These are phyloP conservation scores for Sebastes ruberrimus DNA, from an alignment of 2,797 vertebrate species.

Conservation along the genomic window DNA sequence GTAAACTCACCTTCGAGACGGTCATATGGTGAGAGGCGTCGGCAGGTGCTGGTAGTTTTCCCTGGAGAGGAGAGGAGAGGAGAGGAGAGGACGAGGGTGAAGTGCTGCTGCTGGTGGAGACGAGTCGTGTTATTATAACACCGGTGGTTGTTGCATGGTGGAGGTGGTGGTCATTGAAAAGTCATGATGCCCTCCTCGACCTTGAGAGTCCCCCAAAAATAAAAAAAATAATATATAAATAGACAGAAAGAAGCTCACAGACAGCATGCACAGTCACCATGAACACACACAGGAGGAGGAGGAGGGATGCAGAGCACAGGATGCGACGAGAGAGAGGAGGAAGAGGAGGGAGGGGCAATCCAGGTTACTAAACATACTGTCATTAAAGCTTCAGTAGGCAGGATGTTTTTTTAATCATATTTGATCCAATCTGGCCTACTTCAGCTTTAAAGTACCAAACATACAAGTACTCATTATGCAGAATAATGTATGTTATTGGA, in stretches of 20 bases:
- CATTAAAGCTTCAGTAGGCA: no score
- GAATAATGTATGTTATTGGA: no score
- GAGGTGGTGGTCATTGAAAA: constrained; percentile 42
- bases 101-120: constrained; percentile 7
- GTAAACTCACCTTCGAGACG: constrained; percentile 76
- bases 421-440: no score
- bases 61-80: constrained; percentile 12
- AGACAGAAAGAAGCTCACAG: background rate
- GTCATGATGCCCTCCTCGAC: constrained; percentile 52
- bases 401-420: no score
- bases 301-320: constrained; percentile 42
- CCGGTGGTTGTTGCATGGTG: constrained; percentile 20
- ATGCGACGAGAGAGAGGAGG: constrained; percentile 34
- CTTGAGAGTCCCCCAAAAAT: constrained; percentile 4
- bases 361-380: constrained; percentile 11
- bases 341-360: constrained; percentile 45
- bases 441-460: no score
- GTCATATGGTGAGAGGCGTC: constrained; percentile 68
- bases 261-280: background rate
- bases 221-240: background rate
- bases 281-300: constrained; percentile 4
- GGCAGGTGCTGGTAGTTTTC: constrained; percentile 67
- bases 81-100: background rate
- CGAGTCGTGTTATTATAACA: constrained; percentile 49
- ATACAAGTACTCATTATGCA: no score